A percentile compares a stretch with the other conserved stretches of the same genome.
phyloP scores from a whole-genome alignment of 1,140 invertebrate genomes.

The Dendrolimus kikuchii region DNA sequence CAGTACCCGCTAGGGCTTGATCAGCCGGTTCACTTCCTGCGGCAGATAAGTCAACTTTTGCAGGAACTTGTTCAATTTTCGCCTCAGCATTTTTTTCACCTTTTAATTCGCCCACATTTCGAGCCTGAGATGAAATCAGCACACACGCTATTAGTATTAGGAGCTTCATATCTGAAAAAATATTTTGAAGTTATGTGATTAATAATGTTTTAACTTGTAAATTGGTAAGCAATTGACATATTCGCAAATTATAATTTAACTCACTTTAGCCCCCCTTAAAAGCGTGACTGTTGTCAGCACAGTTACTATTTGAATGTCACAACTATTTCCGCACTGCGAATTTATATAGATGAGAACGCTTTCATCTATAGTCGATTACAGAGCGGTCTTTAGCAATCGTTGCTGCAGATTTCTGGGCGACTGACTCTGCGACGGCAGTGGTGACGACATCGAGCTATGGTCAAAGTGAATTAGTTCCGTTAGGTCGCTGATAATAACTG shows the following conservation, averaged over 20 bases:
- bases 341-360: slow-evolving; percentile 62
- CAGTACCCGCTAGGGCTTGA: slow-evolving; percentile 65
- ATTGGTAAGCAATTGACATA: not conserved
- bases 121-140: slow-evolving; percentile 30
- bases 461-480: slow-evolving; percentile 54
- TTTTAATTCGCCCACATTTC: slow-evolving; percentile 37
- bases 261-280: slow-evolving; percentile 26
- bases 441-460: slow-evolving; percentile 54
- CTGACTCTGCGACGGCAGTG: slow-evolving; percentile 35
- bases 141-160: slow-evolving; percentile 36
- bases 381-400: slow-evolving; percentile 59
- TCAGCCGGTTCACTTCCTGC: slow-evolving; percentile 29
- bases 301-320: slow-evolving; percentile 41
- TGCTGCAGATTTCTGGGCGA: slow-evolving; percentile 63
- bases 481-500: slow-evolving; percentile 16
- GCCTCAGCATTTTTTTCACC: slow-evolving; percentile 21
- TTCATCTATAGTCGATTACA: slow-evolving; percentile 59
- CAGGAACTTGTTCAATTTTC: slow-evolving; percentile 3
- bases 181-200: no score
- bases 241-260: slow-evolving; percentile 12
- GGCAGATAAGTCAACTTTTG: slow-evolving; percentile 17
- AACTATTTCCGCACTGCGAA: slow-evolving; percentile 44
- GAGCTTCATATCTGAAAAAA: slow-evolving; percentile 53
- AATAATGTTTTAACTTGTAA: no score
- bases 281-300: slow-evolving; percentile 21